Percentiles rank a stretch among this genome's conserved stretches.
Conservation (phyloP, 2,888 invertebrate genomes). For the Nephrotoma flavescens region DNA sequence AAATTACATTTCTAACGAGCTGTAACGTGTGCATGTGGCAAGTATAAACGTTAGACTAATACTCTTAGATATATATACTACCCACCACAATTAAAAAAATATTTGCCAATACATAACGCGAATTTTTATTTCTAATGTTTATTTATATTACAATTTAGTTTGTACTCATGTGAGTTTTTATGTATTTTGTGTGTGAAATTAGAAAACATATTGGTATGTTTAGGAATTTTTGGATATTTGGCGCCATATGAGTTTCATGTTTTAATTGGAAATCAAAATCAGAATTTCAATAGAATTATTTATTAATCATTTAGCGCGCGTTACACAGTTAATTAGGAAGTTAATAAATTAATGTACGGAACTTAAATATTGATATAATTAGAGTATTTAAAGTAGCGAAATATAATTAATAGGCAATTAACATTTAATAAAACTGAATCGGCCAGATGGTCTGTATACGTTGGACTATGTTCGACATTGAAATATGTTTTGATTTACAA, state of each 20-base stretch:
- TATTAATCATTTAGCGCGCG: not conserved
- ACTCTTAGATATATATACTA: too few relatives aligned
- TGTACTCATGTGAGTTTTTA: not conserved
- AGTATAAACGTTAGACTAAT: too few relatives aligned
- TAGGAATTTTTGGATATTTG: not conserved
- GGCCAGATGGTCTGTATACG: not conserved
- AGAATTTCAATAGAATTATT: not conserved
- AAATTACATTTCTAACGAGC: too few relatives aligned
- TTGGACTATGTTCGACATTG: too few relatives aligned
- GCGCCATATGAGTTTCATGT: not conserved
- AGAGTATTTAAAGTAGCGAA: not conserved
- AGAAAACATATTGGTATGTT: not conserved
- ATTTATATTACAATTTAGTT: not conserved
- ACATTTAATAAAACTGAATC: not conserved
- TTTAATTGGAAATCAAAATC: not conserved
- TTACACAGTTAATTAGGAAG: not conserved
- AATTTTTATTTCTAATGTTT: not conserved
- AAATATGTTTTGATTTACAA: too few relatives aligned
- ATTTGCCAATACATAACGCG: not conserved
- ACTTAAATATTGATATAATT: not conserved
- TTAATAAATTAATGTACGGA: not conserved
- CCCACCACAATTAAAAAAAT: not conserved
- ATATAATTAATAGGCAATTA: not conserved
- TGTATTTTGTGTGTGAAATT: not conserved
- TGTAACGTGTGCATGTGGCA: too few relatives aligned